Conservation (phyloP, 2,113 vertebrate genomes). For the pig (Sus scrofa) region T2T-Sscrofa CM000819.6:30177501-30178000, state of each 20-base stretch:
- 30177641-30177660: background rate
- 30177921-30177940: background rate
- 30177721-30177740: background rate
- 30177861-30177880: background rate
- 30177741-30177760: background rate
- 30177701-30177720: background rate
- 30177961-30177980: background rate
- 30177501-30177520: background rate
- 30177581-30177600: conserved; percentile 22
- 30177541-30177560: background rate
- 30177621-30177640: background rate
- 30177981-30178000: background rate
- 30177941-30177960: no score
- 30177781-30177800: background rate
- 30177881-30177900: background rate
- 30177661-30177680: background rate
- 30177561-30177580: background rate
- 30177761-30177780: background rate
- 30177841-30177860: background rate
- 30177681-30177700: background rate
- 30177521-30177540: background rate
- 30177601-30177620: background rate
- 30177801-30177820: background rate
- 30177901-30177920: background rate
- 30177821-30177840: background rate